phyloP scores from a whole-genome alignment of 2,797 vertebrate species.

The Dipus sagitta region DNA sequence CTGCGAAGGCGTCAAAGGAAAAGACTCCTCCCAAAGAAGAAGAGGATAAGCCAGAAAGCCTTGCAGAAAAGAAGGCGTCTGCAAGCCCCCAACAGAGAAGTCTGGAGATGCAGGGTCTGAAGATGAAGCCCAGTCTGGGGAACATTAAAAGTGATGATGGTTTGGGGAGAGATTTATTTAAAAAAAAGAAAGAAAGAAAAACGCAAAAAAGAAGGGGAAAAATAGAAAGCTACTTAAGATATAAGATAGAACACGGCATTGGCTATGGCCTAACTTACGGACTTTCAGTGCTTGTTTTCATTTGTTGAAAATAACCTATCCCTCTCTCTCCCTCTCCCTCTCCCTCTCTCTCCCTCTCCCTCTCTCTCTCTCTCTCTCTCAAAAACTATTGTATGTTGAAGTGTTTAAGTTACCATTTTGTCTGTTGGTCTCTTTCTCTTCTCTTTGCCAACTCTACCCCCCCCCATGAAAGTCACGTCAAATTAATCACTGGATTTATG shows the following conservation, averaged over 20 bases:
- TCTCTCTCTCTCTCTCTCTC: background rate
- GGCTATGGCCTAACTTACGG: conserved; percentile 91
- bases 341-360: no score
- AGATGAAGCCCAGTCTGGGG: conserved; percentile 97
- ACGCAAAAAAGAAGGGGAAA: conserved; percentile 72
- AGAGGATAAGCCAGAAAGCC: conserved; percentile 90
- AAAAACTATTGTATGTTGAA: conserved; percentile 81
- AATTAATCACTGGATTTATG: conserved; percentile 84
- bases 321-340: no score
- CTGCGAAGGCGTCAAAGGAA: conserved; percentile 94
- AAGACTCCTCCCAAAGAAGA: conserved; percentile 97
- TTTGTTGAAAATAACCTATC: conserved; percentile 86
- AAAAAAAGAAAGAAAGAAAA: conserved; percentile 78
- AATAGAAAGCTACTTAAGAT: conserved; percentile 85
- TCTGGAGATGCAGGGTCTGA: conserved; percentile 96
- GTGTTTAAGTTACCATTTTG: conserved; percentile 86
- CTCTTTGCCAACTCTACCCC: conserved; percentile 76
- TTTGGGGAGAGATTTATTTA: conserved; percentile 87
- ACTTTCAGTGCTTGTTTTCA: conserved; percentile 90
- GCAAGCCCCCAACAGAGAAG: conserved; percentile 93
- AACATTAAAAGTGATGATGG: conserved; percentile 93
- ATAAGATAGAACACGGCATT: conserved; percentile 90
- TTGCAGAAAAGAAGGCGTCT: conserved; percentile 92
- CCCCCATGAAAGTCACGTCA: conserved; percentile 87
- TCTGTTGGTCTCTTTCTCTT: conserved; percentile 81